phyloP scores from a whole-genome alignment of 2,888 invertebrate species.

The Hypselothyrea guttata region DNA sequence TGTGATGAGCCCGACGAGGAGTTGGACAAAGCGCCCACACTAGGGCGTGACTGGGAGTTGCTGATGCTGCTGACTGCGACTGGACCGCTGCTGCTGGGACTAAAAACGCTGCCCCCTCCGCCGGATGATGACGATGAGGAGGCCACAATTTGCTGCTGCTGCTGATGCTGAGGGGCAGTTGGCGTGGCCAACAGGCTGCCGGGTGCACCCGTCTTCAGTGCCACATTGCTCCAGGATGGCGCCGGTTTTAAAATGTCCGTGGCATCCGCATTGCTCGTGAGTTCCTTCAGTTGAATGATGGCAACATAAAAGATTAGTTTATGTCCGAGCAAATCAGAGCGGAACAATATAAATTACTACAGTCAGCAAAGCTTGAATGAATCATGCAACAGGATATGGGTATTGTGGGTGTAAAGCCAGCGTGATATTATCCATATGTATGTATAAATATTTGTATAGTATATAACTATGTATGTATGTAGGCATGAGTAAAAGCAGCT shows the following conservation, averaged over 20 bases:
- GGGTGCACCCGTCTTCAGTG: constrained; percentile 80
- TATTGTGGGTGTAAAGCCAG: constrained; percentile 26
- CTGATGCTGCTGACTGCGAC: constrained; percentile 39
- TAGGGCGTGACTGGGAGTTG: constrained; percentile 72
- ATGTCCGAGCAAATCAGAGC: background rate
- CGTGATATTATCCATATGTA: constrained; percentile 7
- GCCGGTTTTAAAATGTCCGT: constrained; percentile 83
- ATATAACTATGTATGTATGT: constrained; percentile 4
- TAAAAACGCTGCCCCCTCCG: constrained; percentile 70
- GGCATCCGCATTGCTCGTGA: constrained; percentile 79
- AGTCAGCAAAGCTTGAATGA: constrained; percentile 47
- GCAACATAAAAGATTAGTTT: background rate
- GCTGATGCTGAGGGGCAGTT: constrained; percentile 74
- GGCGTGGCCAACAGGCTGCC: constrained; percentile 82
- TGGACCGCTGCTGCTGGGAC: constrained; percentile 57
- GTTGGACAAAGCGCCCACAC: constrained; percentile 78
- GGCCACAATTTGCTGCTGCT: constrained; percentile 63
- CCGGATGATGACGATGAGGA: constrained; percentile 76
- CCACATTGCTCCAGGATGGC: constrained; percentile 84
- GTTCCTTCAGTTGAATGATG: constrained; percentile 71
- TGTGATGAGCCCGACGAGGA: constrained; percentile 77
- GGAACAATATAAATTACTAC: constrained; percentile 9
- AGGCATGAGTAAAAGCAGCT: constrained; percentile 9
- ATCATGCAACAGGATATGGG: constrained; percentile 27
- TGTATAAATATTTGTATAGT: no score